Conservation (phyloP, 2,113 vertebrate species). For the Muntiacus reevesi region DNA sequence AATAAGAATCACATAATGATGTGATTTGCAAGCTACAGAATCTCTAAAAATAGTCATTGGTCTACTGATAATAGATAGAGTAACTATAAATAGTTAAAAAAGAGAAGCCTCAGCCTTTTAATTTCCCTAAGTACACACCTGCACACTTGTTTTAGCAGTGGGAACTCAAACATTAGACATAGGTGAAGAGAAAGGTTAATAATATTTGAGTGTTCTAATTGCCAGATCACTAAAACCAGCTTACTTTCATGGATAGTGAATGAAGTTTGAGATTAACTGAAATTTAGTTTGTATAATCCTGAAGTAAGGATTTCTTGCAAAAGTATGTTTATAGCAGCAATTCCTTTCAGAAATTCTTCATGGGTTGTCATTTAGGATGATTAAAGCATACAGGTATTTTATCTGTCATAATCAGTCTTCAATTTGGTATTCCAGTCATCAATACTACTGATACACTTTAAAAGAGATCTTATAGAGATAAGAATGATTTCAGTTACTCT, state of each 20-base stretch:
- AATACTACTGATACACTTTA: background rate
- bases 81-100: background rate
- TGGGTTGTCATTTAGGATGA: background rate
- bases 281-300: background rate
- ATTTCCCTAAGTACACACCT: background rate
- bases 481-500: background rate
- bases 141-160: background rate
- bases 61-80: background rate
- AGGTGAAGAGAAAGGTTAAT: background rate
- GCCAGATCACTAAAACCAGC: background rate
- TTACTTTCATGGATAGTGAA: background rate
- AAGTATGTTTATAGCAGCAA: background rate
- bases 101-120: background rate
- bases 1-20: background rate
- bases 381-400: background rate
- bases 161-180: background rate
- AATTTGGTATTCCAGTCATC: background rate
- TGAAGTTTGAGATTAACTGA: background rate
- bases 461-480: background rate
- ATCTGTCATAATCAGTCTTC: background rate
- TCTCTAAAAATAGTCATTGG: background rate
- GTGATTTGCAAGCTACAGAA: background rate
- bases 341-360: background rate
- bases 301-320: background rate
- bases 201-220: background rate